Evolutionary conservation across 2,888 invertebrate species (phyloP).

Genomic region (Eupithecia pulchellata): DNA sequence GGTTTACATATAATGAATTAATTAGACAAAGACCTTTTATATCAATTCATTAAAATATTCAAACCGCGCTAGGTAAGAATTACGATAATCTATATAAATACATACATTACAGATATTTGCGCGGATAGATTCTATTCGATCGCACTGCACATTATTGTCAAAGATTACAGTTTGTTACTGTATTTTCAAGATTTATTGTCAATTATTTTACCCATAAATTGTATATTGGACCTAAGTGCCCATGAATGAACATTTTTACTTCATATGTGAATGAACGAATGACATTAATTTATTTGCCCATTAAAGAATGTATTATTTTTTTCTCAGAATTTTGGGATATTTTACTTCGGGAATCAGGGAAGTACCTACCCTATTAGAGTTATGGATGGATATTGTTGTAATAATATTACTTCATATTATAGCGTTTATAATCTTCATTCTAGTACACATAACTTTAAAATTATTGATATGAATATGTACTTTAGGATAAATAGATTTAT

Average conservation of each 20-base stretch:
- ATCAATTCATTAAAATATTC: background rate
- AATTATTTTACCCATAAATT: too few relatives aligned
- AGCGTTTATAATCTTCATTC: background rate
- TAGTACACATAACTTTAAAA: constrained; percentile 27
- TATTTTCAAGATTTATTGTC: constrained; percentile 1
- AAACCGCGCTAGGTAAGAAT: constrained; percentile 12
- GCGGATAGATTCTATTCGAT: background rate
- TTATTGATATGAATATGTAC: constrained; percentile 52
- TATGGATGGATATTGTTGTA: background rate
- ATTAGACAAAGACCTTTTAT: background rate
- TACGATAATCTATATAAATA: constrained; percentile 7
- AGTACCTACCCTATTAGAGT: background rate
- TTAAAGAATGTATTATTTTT: background rate
- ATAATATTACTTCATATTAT: background rate
- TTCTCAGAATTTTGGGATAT: background rate
- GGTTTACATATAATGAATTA: background rate
- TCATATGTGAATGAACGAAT: background rate
- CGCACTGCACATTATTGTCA: background rate
- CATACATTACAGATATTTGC: constrained; percentile 9
- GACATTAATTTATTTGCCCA: background rate
- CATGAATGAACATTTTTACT: background rate
- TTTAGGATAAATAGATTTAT: constrained; percentile 42
- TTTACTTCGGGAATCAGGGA: background rate
- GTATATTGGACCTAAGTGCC: too few relatives aligned
- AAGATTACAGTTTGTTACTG: background rate